Evolutionary conservation across 2,888 invertebrate species (phyloP), one percentile per base, ranked within the genome.

Genomic region (Pseudoips prasinana): DNA sequence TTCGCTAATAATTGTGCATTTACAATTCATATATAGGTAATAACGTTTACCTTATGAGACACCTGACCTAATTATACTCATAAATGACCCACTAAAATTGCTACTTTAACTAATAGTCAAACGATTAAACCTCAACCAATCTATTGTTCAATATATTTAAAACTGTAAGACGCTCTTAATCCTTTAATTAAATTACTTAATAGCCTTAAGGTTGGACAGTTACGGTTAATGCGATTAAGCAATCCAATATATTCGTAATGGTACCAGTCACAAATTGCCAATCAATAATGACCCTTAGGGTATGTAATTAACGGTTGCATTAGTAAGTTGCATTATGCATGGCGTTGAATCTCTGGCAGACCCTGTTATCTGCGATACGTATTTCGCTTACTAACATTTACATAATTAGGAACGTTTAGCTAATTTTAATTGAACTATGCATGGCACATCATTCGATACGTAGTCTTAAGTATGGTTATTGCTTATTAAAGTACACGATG

Each of bases 301-400:
- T 66, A 39, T 64, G 71, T 79, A 76, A 82, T 82, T 81, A 82
- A 75, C 74, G 59, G 62, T 64, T 69, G 66, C 75, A 83, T 83
- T 81, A 79, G 76, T 58, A 60, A 54, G 46, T 46, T 80, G 75
- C 75, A 81, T 83, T 73, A 84, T 83, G 78, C 78, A 83, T 81
- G 68, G 67, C 61, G 59, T 58, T 55, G 70, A 77, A 75, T 79
- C 75, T 70, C 71, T 61, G 58, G 50, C 52, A 54, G 46, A 47
- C 54, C 27, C 60, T 70, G 71, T 73, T 75, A 78, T 77, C 73
- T 65, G 59, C 45, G 53, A 53, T 55, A 64, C 42, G 59, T 59
- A 55, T 73, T 67, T 59, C 60, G 66, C 62, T 68, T 64, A 73
- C 70, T 72, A 74, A 76, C 68, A 73, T 73, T 75, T 69, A 72